phyloP scores from a whole-genome alignment of 1,140 invertebrate genomes.

The Trypoxylus dichotomus region DNA sequence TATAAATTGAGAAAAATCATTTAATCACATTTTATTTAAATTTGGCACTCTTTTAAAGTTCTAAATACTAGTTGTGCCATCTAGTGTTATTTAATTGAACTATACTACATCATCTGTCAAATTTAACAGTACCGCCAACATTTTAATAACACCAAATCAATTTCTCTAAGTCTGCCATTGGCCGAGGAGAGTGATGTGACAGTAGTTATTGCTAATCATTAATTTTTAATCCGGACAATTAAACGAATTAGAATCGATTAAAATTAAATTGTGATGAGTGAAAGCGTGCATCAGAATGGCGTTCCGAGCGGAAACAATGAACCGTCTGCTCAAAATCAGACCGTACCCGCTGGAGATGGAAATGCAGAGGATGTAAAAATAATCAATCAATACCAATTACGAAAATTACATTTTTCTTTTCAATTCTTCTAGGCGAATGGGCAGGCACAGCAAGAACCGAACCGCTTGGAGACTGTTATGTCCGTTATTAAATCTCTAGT shows the following conservation, averaged over 20 bases:
- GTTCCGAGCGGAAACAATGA: neutral
- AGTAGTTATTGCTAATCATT: neutral
- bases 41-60: too few species aligned
- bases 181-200: neutral
- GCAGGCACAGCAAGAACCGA: constrained; percentile 58
- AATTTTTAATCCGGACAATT: constrained; percentile 17
- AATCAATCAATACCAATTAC: constrained; percentile 20
- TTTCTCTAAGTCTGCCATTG: neutral
- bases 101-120: too few species aligned
- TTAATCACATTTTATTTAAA: too few species aligned
- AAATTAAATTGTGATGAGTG: constrained; percentile 22
- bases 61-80: too few species aligned
- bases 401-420: neutral
- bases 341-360: neutral
- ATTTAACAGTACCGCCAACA: too few species aligned
- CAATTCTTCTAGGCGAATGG: constrained; percentile 25
- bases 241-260: neutral
- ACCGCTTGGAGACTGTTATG: constrained; percentile 78
- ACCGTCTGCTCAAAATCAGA: neutral
- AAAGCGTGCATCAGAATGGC: constrained; percentile 19
- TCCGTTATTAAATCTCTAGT: constrained; percentile 81
- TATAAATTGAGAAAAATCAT: too few species aligned
- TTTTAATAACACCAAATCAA: neutral
- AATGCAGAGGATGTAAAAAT: constrained; percentile 18
- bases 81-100: too few species aligned